Evolutionary conservation across 2,113 vertebrate genomes (phyloP).

Genomic region (Thryonomys swinderianus): DNA sequence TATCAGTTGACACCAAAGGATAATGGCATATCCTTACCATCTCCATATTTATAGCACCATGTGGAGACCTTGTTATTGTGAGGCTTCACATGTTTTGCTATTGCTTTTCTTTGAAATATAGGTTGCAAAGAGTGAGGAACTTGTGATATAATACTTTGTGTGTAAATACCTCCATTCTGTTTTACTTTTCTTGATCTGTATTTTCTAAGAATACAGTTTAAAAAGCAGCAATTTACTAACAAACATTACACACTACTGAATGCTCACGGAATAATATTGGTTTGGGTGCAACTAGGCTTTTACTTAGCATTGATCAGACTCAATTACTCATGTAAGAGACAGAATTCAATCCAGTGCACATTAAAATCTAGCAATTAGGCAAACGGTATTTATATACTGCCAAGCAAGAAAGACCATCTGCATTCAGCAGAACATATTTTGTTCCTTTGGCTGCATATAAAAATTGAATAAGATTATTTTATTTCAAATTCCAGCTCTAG

Average conservation of each 20-base stretch:
- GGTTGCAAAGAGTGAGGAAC: not conserved
- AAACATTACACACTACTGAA: not conserved
- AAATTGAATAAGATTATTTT: conserved; percentile 24
- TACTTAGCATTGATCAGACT: conserved; percentile 15
- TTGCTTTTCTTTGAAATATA: conserved; percentile 17
- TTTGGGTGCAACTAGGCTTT: conserved; percentile 60
- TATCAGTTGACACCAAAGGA: not conserved
- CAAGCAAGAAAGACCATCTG: conserved; percentile 10
- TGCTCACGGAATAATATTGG: conserved; percentile 50
- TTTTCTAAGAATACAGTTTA: conserved; percentile 52
- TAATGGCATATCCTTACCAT: not conserved
- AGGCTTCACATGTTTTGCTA: not conserved
- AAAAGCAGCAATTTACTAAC: conserved; percentile 27
- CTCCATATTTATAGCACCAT: not conserved
- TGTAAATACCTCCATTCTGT: conserved; percentile 13
- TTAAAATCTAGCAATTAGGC: conserved; percentile 24
- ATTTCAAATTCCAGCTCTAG: not conserved
- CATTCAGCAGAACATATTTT: not conserved
- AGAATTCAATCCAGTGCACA: conserved; percentile 27
- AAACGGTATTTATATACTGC: conserved; percentile 9
- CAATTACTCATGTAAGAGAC: not conserved
- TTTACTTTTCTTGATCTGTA: not conserved
- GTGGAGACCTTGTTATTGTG: not conserved
- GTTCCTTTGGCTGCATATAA: conserved; percentile 33
- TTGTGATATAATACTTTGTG: conserved; percentile 3